phyloP scores from a whole-genome alignment of 1,140 invertebrate genomes.

The Bombus consobrinus region DNA sequence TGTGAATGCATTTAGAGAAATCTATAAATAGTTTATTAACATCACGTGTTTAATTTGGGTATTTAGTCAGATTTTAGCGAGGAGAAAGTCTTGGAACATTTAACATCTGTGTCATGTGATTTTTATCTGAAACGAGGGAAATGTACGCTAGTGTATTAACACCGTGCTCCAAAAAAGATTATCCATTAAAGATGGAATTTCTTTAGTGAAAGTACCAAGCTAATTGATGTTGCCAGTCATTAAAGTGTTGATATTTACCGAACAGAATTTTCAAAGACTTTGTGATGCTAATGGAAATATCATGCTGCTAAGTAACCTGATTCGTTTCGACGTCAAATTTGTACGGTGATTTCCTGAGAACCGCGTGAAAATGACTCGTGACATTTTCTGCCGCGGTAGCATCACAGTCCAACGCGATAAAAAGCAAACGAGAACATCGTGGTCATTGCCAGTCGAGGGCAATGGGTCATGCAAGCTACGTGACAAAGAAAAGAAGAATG shows the following conservation, averaged over 20 bases:
- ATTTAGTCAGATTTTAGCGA: neutral
- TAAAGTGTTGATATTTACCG: too few species aligned
- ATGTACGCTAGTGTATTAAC: neutral
- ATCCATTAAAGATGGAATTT: neutral
- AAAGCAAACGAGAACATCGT: constrained; percentile 25
- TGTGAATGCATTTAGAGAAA: neutral
- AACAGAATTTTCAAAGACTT: neutral
- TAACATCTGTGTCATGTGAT: neutral
- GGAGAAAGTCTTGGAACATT: constrained; percentile 1
- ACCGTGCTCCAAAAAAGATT: neutral
- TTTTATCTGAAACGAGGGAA: neutral
- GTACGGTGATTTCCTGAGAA: neutral
- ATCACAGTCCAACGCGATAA: neutral
- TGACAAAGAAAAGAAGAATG: constrained; percentile 53
- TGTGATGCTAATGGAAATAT: neutral
- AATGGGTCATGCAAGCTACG: constrained; percentile 43
- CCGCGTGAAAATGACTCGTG: neutral
- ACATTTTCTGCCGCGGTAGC: neutral
- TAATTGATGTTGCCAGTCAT: too few species aligned
- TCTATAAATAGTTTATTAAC: neutral
- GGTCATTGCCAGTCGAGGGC: constrained; percentile 48
- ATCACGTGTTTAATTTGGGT: neutral
- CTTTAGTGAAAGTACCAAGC: neutral
- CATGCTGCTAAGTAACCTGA: neutral
- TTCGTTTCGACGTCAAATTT: neutral